A percentile compares a stretch with the other conserved stretches of the same genome.
phyloP scores from a whole-genome alignment of 2,888 invertebrate species.

The Deilephila elpenor region DNA sequence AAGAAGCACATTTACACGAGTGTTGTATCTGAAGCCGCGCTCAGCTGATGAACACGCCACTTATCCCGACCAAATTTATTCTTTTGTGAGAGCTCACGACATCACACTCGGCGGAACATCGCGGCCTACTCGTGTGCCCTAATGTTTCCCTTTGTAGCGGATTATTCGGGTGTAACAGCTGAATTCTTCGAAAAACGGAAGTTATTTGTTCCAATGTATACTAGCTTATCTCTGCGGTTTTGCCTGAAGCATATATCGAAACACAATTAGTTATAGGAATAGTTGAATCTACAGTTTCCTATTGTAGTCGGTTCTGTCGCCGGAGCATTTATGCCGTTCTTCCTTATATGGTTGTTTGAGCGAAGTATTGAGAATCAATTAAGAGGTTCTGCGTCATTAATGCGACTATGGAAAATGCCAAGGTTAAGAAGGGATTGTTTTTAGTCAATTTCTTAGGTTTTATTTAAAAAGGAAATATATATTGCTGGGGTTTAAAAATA shows the following conservation, averaged over 20 bases:
- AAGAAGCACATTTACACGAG: not conserved
- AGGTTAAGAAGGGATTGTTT: too few species aligned
- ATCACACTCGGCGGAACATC: constrained; percentile 11
- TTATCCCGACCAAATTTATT: constrained; percentile 11
- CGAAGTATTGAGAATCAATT: too few species aligned
- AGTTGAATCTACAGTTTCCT: too few species aligned
- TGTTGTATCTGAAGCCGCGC: not conserved
- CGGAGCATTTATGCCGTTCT: too few species aligned
- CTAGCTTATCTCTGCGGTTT: not conserved
- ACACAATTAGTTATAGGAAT: not conserved
- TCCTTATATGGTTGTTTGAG: too few species aligned
- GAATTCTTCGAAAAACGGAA: not conserved
- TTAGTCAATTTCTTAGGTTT: too few species aligned
- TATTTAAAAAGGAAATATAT: too few species aligned
- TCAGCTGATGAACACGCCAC: not conserved
- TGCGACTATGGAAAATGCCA: too few species aligned
- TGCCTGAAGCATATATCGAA: not conserved
- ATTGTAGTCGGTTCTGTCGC: too few species aligned
- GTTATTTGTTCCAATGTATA: constrained; percentile 1
- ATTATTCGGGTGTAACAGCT: constrained; percentile 7
- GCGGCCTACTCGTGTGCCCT: not conserved
- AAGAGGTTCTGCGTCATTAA: too few species aligned
- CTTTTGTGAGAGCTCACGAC: constrained; percentile 9
- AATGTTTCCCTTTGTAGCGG: not conserved
- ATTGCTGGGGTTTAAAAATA: too few species aligned